These are phyloP conservation scores for Colletes latitarsis DNA, from an alignment of 1,140 invertebrate species.

Conservation along the genomic window DNA sequence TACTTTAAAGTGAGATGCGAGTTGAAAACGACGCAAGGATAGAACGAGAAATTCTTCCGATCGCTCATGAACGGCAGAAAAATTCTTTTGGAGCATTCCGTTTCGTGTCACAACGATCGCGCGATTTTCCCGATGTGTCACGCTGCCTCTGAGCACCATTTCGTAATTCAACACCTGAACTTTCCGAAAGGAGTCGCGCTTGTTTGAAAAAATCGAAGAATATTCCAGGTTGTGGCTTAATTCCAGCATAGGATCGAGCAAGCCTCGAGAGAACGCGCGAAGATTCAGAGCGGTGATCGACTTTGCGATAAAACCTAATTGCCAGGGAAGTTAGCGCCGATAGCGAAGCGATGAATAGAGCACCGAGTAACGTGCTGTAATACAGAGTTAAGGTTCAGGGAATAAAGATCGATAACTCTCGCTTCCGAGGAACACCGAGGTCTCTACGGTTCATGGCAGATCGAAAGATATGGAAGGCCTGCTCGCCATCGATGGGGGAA, in stretches of 20 bases:
- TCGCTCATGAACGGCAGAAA: background rate
- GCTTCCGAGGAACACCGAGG: slow-evolving; percentile 3
- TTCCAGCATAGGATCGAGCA: background rate
- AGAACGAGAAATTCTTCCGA: background rate
- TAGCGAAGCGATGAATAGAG: background rate
- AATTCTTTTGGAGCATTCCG: background rate
- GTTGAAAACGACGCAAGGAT: no score
- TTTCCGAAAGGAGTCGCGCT: background rate
- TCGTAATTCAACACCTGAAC: background rate
- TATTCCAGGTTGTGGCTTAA: slow-evolving; percentile 13
- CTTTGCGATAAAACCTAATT: slow-evolving; percentile 13
- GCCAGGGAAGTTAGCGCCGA: slow-evolving; percentile 6
- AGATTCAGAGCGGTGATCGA: slow-evolving; percentile 11
- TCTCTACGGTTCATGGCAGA: background rate
- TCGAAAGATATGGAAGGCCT: background rate
- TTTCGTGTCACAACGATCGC: background rate
- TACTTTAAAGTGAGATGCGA: no score
- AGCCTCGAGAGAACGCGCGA: background rate
- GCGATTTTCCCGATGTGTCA: background rate
- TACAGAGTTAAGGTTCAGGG: background rate
- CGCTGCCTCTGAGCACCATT: background rate
- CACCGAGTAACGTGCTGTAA: background rate
- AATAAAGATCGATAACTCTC: slow-evolving; percentile 7
- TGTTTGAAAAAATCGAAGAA: background rate
- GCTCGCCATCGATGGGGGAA: background rate